Conservation (phyloP, 2,888 invertebrate genomes). For the Athripsodes cinereus region DNA sequence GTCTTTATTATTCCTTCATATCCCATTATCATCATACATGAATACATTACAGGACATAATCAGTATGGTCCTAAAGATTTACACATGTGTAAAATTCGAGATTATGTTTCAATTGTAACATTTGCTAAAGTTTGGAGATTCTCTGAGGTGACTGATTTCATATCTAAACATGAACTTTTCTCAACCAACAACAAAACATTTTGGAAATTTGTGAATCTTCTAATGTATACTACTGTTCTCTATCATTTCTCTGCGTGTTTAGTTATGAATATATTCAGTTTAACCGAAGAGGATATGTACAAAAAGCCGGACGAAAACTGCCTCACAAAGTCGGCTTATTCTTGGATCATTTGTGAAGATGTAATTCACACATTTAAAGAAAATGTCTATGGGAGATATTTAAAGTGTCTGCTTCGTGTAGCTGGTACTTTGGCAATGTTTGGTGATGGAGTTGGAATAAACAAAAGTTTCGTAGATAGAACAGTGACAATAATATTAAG, state of each 20-base stretch:
- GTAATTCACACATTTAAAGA: background rate
- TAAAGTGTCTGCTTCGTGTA: conserved; percentile 6
- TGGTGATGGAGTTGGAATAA: conserved; percentile 2
- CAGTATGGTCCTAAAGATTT: background rate
- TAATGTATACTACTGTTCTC: conserved; percentile 4
- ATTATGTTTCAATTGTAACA: conserved; percentile 3
- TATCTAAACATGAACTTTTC: background rate
- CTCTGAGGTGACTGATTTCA: conserved; percentile 3
- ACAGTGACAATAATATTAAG: conserved; percentile 3
- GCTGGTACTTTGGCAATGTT: background rate
- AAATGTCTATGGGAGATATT: background rate
- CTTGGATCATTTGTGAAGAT: conserved; percentile 4
- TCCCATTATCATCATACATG: background rate
- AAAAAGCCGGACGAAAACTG: background rate
- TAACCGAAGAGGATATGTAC: conserved; percentile 1
- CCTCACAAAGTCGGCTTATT: background rate
- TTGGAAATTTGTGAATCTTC: conserved; percentile 7
- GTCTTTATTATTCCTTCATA: conserved; percentile 6
- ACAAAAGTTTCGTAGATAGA: conserved; percentile 6
- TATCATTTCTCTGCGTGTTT: conserved; percentile 7
- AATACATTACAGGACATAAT: background rate
- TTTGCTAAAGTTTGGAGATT: conserved; percentile 1
- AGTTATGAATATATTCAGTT: conserved; percentile 7
- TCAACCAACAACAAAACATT: conserved; percentile 6
- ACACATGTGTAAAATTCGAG: background rate